These are phyloP conservation scores for Hemiscyllium ocellatum DNA, from an alignment of 2,113 vertebrate species.

Conservation along the genomic window DNA sequence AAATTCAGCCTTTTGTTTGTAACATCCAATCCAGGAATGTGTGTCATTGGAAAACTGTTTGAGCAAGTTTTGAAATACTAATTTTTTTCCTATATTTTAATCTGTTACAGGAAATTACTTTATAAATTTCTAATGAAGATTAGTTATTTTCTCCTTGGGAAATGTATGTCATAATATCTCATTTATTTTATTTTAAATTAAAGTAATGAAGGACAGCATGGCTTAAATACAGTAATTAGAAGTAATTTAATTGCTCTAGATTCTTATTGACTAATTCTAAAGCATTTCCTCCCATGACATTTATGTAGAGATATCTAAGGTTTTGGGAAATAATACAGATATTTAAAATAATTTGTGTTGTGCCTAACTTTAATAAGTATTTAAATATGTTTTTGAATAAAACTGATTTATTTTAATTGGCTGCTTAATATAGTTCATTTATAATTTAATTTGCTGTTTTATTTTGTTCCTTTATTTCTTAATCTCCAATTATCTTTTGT, in stretches of 20 bases:
- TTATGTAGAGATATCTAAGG: background rate
- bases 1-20: background rate
- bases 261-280: background rate
- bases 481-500: background rate
- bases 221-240: slow-evolving; percentile 28
- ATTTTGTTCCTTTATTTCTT: background rate
- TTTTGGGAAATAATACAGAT: background rate
- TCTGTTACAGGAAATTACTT: background rate
- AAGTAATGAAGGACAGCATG: background rate
- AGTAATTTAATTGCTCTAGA: background rate
- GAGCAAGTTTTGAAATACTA: background rate
- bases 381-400: background rate
- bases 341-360: background rate
- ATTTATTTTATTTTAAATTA: background rate
- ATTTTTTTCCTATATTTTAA: background rate
- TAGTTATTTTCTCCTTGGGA: background rate
- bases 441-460: background rate
- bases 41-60: background rate
- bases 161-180: background rate
- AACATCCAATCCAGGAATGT: background rate
- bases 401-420: background rate
- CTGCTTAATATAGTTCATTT: background rate
- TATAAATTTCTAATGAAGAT: background rate
- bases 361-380: background rate
- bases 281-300: background rate